phyloP scores from a whole-genome alignment of 2,113 vertebrate genomes.

The Dromas ardeola region DNA sequence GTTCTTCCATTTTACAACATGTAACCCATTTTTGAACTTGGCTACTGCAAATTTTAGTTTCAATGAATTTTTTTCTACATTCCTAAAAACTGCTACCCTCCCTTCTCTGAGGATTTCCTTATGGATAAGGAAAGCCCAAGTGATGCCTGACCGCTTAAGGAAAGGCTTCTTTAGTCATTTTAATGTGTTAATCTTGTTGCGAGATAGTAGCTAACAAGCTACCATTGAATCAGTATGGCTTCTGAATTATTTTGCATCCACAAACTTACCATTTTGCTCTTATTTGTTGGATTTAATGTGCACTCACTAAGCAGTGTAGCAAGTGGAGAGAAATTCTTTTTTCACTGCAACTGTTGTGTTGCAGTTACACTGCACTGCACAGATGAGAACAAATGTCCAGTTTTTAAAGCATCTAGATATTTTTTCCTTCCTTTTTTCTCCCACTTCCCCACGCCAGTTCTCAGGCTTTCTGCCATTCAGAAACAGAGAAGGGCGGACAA shows the following conservation, averaged over 20 bases:
- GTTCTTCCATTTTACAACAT: background rate
- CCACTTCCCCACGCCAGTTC: background rate
- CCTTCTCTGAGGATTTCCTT: background rate
- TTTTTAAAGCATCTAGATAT: background rate
- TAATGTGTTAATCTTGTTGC: background rate
- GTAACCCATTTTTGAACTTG: background rate
- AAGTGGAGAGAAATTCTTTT: background rate
- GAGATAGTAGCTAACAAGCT: background rate
- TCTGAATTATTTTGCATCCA: background rate
- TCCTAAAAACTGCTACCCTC: background rate
- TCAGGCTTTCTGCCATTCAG: background rate
- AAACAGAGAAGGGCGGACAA: background rate
- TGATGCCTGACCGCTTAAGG: background rate
- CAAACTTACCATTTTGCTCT: background rate
- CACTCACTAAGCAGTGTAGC: background rate
- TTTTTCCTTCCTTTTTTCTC: background rate
- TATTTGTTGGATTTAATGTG: background rate
- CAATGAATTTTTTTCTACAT: background rate
- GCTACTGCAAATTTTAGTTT: background rate
- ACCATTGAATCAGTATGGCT: background rate
- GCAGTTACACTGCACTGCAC: background rate
- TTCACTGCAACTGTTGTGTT: background rate
- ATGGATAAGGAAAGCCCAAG: background rate
- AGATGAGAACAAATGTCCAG: background rate
- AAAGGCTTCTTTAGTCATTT: background rate